phyloP scores from a whole-genome alignment of 2,113 vertebrate species.

The Peromyscus leucopus region DNA sequence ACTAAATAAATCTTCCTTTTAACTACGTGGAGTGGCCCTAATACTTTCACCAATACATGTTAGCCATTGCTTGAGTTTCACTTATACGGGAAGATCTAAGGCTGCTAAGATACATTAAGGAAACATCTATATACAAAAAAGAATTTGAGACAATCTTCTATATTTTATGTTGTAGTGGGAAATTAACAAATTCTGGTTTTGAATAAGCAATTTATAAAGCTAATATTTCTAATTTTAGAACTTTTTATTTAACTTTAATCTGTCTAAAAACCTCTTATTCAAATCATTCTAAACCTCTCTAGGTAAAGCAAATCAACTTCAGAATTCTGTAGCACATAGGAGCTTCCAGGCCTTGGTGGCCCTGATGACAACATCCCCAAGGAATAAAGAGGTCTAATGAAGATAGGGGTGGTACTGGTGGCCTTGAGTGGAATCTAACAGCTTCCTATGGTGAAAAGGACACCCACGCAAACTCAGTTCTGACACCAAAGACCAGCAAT shows the following conservation, averaged over 20 bases:
- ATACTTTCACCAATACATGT: too few relatives aligned
- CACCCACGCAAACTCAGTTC: not conserved
- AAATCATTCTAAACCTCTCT: not conserved
- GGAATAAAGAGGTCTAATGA: too few relatives aligned
- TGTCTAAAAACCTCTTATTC: not conserved
- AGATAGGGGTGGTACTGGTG: too few relatives aligned
- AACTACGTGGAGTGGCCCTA: too few relatives aligned
- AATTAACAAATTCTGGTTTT: not conserved
- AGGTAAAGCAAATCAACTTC: not conserved
- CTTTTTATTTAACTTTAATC: not conserved
- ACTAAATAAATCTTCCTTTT: too few relatives aligned
- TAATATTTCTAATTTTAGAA: constrained; percentile 7
- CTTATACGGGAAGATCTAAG: not conserved
- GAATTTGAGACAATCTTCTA: not conserved
- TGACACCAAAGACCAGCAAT: not conserved
- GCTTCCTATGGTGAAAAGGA: not conserved
- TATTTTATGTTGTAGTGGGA: not conserved
- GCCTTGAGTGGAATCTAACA: not conserved
- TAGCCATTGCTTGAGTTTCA: not conserved
- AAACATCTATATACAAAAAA: not conserved
- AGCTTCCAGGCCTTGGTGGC: not conserved
- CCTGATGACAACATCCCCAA: not conserved
- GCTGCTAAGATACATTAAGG: not conserved
- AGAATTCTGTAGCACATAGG: not conserved
- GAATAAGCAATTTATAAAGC: not conserved